Base-by-base conservation (phyloP, 2,797 vertebrate genomes). In the Anolis apletophallus region DNA sequence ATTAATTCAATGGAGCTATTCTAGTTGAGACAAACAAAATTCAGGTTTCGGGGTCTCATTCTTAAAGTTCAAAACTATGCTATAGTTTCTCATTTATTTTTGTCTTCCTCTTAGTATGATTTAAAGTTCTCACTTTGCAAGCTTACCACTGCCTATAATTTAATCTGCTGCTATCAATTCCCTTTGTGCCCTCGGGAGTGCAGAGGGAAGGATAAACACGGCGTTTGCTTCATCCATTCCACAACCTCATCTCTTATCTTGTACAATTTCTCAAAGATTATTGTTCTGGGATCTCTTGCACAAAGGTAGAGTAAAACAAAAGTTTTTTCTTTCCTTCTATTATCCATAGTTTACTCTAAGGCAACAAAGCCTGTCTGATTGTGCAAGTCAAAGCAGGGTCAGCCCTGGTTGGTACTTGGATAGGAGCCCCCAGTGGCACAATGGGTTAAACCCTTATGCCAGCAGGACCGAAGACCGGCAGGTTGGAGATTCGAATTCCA, bases 261-360 rank as follows among this genome's bases (percentile, higher is more conserved):
- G 74, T 71, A 55, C 5, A 9, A 57, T 78, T 85, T 78, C 75
- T 78, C 64, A 85, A 71, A 85, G 14, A 85, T 78, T 69, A 78
- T 85, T 85, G 75, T 85, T 78, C 50, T 85, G 75, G 74, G 74
- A 85, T 57, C 78, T 78, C 61, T 57, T 78, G 67, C 23, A 55
- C 75, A 21, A 55, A n/a, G 59, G 52, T 54, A 57, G 32, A 90
- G 85, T 90, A 85, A 88, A 89, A 75, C 88, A 94, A 93, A 88
- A 90, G 91, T 93, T 64, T 64, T 29, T 23, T 29, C 11, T 3
- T 57, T 17, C 89, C 90, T 29, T 94, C 93, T 93, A 86, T 91
- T 94, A 90, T 88, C 81, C 84, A 74, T 80, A 91, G 87, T 40
- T 61, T n/a, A 46, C 46, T 6, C 46, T 46, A 46, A 46, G 46